Conservation (phyloP, 2,888 invertebrate species). For the Hirtodrosophila trivittata region DNA sequence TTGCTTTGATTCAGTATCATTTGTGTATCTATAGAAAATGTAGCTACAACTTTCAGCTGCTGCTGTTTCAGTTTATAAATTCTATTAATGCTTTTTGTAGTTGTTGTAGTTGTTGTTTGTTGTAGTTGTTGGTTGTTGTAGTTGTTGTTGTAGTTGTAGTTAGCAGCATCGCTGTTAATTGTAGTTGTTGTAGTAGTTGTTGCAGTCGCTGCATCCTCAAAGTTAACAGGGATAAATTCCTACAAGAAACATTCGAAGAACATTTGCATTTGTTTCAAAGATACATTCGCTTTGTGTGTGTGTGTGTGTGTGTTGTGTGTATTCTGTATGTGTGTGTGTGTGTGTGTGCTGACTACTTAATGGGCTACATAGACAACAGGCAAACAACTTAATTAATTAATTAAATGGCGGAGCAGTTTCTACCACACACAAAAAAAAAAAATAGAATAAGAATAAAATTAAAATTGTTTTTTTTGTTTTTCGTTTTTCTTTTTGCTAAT, state of each 20-base stretch:
- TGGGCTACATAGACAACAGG: slow-evolving; percentile 55
- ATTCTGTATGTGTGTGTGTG: slow-evolving; percentile 18
- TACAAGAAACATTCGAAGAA: slow-evolving; percentile 79
- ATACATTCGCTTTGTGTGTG: slow-evolving; percentile 31
- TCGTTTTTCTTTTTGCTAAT: slow-evolving; percentile 15
- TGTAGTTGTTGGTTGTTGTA: slow-evolving; percentile 14
- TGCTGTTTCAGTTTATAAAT: slow-evolving; percentile 45
- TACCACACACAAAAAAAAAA: slow-evolving; percentile 20
- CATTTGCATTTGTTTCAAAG: slow-evolving; percentile 54
- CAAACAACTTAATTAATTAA: slow-evolving; percentile 39
- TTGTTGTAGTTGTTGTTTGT: slow-evolving; percentile 30
- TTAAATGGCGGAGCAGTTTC: slow-evolving; percentile 18
- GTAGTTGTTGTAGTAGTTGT: slow-evolving; percentile 40
- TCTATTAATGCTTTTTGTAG: slow-evolving; percentile 55
- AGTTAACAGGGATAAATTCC: slow-evolving; percentile 85
- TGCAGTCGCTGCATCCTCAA: slow-evolving; percentile 79
- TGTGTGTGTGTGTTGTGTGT: slow-evolving; percentile 10
- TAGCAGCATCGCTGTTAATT: slow-evolving; percentile 28
- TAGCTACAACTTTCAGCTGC: slow-evolving; percentile 42
- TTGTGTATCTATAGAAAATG: slow-evolving; percentile 26
- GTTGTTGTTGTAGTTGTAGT: slow-evolving; percentile 31
- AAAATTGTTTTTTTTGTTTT: too few relatives aligned
- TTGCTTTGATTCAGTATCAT: slow-evolving; percentile 11
- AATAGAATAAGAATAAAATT: slow-evolving; percentile 3
- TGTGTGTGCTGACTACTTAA: slow-evolving; percentile 48